Percentiles rank a stretch among this genome's conserved stretches.
These are phyloP conservation scores for Salvelinus fontinalis DNA, from an alignment of 2,113 vertebrate genomes.

Conservation along the genomic window DNA sequence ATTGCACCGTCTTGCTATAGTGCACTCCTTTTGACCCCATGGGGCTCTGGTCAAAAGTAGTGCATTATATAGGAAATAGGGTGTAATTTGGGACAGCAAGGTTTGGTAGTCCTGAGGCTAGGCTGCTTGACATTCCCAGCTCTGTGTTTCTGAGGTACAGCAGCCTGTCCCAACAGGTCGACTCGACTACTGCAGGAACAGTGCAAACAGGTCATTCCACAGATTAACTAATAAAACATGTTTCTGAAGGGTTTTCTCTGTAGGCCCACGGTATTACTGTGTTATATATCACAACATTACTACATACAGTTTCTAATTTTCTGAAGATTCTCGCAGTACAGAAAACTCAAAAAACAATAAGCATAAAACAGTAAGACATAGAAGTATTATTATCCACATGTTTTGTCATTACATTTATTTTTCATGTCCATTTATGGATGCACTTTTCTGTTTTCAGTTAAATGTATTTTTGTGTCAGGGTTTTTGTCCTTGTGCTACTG, in stretches of 20 bases:
- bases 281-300: neutral
- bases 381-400: neutral
- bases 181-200: slow-evolving; percentile 13
- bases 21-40: too few species aligned
- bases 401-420: neutral
- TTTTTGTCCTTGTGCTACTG: neutral
- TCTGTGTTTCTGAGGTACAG: neutral
- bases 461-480: neutral
- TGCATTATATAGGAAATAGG: neutral
- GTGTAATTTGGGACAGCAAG: neutral
- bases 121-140: slow-evolving; percentile 10
- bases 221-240: neutral
- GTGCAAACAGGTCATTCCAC: slow-evolving; percentile 11
- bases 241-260: slow-evolving; percentile 24
- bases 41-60: too few species aligned
- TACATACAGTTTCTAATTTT: neutral
- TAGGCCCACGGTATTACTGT: neutral
- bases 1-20: too few species aligned
- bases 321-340: neutral
- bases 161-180: slow-evolving; percentile 51
- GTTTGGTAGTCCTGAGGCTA: neutral
- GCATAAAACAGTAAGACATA: neutral
- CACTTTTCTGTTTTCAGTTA: neutral
- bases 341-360: neutral
- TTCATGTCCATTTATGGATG: neutral